These are phyloP conservation scores for Nebria salina DNA, from an alignment of 2,888 invertebrate species.

Conservation along the genomic window DNA sequence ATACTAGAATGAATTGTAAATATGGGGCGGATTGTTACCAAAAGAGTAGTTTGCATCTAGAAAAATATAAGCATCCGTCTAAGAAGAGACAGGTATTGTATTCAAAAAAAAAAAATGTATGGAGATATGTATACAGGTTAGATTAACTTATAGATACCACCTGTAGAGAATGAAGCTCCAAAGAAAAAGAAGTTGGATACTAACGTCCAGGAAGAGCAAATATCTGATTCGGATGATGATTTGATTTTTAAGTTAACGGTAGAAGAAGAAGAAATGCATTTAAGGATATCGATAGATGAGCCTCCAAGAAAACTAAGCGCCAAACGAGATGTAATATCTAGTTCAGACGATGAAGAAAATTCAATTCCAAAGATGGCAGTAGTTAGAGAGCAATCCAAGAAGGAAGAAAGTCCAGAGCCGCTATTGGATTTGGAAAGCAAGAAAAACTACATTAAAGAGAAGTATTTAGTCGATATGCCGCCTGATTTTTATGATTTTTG, in stretches of 20 bases:
- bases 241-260: too few species aligned
- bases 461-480: constrained; percentile 88
- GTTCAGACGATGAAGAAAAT: too few species aligned
- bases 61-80: constrained; percentile 80
- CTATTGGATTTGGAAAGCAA: constrained; percentile 58
- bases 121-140: constrained; percentile 43
- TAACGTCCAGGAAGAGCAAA: too few species aligned
- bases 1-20: constrained; percentile 71
- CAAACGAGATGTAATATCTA: too few species aligned
- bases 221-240: constrained; percentile 21
- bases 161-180: constrained; percentile 33
- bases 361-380: constrained; percentile 56
- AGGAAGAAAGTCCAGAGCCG: too few species aligned
- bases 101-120: constrained; percentile 46
- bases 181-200: constrained; percentile 13
- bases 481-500: constrained; percentile 88
- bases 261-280: too few species aligned
- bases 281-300: too few species aligned
- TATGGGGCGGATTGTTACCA: constrained; percentile 85
- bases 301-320: too few species aligned
- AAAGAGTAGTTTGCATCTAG: constrained; percentile 77
- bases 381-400: too few species aligned
- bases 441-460: constrained; percentile 71
- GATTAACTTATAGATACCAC: constrained; percentile 21
- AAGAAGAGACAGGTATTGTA: constrained; percentile 56